Conservation (phyloP, 1,140 invertebrate genomes). For the Brachionus plicatilis region DNA sequence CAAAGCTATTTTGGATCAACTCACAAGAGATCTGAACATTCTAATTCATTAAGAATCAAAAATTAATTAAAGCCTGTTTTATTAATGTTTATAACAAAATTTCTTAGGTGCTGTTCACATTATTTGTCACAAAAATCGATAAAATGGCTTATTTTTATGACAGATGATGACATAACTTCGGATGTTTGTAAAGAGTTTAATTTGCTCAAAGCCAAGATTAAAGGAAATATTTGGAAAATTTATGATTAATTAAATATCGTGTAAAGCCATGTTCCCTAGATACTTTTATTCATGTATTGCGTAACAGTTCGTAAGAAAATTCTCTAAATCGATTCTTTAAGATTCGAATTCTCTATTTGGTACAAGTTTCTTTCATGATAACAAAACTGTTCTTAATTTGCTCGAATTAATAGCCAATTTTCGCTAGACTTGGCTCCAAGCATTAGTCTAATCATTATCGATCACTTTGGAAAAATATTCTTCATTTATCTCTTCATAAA, state of each 20-base stretch:
- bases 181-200: not conserved
- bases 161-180: not conserved
- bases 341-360: not conserved
- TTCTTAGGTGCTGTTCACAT: not conserved
- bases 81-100: not conserved
- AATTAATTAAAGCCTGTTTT: not conserved
- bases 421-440: not conserved
- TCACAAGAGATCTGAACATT: not conserved
- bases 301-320: not conserved
- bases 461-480: no score
- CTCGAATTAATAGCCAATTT: not conserved
- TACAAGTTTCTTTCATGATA: not conserved
- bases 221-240: not conserved
- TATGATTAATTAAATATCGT: constrained; percentile 2
- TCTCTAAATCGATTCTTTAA: not conserved
- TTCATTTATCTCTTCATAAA: no score
- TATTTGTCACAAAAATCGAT: not conserved
- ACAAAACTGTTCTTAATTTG: not conserved
- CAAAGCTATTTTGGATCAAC: not conserved
- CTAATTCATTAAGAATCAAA: not conserved
- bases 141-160: not conserved
- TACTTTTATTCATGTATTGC: not conserved
- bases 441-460: not conserved
- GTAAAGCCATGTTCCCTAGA: not conserved
- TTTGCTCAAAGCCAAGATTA: not conserved